Evolutionary conservation across 2,888 invertebrate species (phyloP).

Genomic region (Nomada hirtipes): DNA sequence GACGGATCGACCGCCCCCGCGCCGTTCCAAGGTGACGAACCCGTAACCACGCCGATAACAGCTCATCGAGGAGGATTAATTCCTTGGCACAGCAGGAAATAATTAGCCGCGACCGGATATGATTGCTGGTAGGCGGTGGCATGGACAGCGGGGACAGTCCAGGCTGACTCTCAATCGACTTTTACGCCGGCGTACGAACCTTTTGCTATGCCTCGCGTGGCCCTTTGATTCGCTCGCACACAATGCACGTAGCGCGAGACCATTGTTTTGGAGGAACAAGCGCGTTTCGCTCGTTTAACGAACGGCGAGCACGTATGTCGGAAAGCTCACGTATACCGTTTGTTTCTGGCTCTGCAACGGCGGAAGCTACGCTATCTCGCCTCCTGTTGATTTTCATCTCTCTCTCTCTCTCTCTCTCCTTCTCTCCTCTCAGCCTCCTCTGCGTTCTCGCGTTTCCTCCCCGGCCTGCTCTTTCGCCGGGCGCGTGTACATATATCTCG

Average conservation of each 20-base stretch:
- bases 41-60: slow-evolving; percentile 1
- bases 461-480: too few relatives aligned
- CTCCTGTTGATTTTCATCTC: slow-evolving; percentile 60
- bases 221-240: slow-evolving; percentile 69
- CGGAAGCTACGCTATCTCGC: slow-evolving; percentile 69
- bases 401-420: neutral
- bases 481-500: too few relatives aligned
- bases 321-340: slow-evolving; percentile 70
- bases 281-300: slow-evolving; percentile 73
- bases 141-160: slow-evolving; percentile 25
- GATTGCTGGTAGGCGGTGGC: slow-evolving; percentile 63
- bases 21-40: neutral
- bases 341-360: slow-evolving; percentile 61
- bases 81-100: slow-evolving; percentile 74
- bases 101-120: slow-evolving; percentile 76
- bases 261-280: slow-evolving; percentile 76
- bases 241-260: slow-evolving; percentile 70
- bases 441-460: too few relatives aligned
- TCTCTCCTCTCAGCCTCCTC: neutral
- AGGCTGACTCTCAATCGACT: slow-evolving; percentile 50
- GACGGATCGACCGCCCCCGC: neutral
- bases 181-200: slow-evolving; percentile 31
- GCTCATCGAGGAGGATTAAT: slow-evolving; percentile 60
- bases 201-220: slow-evolving; percentile 70
- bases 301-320: slow-evolving; percentile 68